Evolutionary conservation across 2,797 vertebrate species (phyloP).

Genomic region (Synaphobranchus kaupii): DNA sequence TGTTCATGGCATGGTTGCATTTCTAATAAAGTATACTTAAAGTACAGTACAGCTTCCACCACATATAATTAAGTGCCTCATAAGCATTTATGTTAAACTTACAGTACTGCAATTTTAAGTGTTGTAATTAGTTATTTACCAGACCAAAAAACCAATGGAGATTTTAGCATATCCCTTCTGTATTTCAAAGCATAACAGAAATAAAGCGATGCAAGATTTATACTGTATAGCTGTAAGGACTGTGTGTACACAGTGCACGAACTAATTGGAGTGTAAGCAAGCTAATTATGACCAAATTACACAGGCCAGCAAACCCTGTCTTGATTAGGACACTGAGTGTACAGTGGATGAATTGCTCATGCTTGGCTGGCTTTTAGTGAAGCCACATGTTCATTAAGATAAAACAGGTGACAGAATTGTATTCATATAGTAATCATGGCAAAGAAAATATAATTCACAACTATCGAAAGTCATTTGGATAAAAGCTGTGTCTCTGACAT

Average conservation of each 20-base stretch:
- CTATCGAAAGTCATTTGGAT: background rate
- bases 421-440: conserved; percentile 41
- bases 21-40: background rate
- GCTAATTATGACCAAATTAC: conserved; percentile 68
- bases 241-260: conserved; percentile 52
- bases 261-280: conserved; percentile 60
- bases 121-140: conserved; percentile 2
- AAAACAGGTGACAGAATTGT: conserved; percentile 46
- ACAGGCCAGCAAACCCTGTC: conserved; percentile 57
- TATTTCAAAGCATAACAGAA: conserved; percentile 39
- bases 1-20: background rate
- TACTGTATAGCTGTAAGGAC: conserved; percentile 45
- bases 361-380: conserved; percentile 56
- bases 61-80: background rate
- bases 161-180: background rate
- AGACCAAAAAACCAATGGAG: background rate
- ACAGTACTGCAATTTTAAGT: background rate
- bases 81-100: background rate
- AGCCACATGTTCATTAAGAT: conserved; percentile 56
- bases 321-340: conserved; percentile 58
- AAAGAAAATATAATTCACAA: background rate
- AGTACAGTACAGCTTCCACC: background rate
- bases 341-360: conserved; percentile 49
- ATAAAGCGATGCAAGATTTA: conserved; percentile 45
- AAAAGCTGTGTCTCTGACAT: background rate